phyloP scores from a whole-genome alignment of 2,888 invertebrate genomes.

The Standfussiana lucernea region DNA sequence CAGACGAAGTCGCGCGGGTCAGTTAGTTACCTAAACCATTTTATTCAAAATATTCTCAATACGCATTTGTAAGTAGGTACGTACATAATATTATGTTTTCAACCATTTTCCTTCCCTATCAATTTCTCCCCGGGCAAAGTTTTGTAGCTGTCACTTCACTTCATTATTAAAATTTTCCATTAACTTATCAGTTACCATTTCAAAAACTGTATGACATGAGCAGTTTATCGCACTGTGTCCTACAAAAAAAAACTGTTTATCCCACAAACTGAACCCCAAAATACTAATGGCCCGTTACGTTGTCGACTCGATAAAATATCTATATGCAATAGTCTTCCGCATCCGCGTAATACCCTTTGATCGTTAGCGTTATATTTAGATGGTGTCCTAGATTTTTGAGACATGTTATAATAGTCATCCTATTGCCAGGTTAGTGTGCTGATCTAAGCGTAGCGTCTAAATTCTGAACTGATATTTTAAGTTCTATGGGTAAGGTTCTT shows the following conservation, averaged over 20 bases:
- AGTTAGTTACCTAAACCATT: too few species aligned
- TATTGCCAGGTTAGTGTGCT: slow-evolving; percentile 62
- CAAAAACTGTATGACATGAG: not conserved
- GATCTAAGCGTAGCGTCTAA: slow-evolving; percentile 55
- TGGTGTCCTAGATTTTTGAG: slow-evolving; percentile 71
- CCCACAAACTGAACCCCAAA: slow-evolving; percentile 69
- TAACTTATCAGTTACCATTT: too few species aligned
- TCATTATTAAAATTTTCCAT: too few species aligned
- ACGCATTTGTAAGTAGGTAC: not conserved
- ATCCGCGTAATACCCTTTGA: slow-evolving; percentile 80
- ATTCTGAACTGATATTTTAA: slow-evolving; percentile 24
- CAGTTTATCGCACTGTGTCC: too few species aligned
- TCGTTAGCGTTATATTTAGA: slow-evolving; percentile 74
- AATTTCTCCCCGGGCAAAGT: not conserved
- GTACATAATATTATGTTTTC: too few species aligned
- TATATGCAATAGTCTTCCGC: slow-evolving; percentile 77
- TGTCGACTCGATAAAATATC: slow-evolving; percentile 82
- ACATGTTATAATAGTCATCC: slow-evolving; percentile 67
- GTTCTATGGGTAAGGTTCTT: slow-evolving; percentile 15
- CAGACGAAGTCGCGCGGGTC: too few species aligned
- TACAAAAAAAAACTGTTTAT: slow-evolving; percentile 11
- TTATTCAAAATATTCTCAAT: not conserved
- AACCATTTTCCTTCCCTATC: not conserved
- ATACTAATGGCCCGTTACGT: slow-evolving; percentile 75
- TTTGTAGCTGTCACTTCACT: too few species aligned